Evolutionary conservation across 2,797 vertebrate genomes (phyloP).

Genomic region (Bradypus variegatus): DNA sequence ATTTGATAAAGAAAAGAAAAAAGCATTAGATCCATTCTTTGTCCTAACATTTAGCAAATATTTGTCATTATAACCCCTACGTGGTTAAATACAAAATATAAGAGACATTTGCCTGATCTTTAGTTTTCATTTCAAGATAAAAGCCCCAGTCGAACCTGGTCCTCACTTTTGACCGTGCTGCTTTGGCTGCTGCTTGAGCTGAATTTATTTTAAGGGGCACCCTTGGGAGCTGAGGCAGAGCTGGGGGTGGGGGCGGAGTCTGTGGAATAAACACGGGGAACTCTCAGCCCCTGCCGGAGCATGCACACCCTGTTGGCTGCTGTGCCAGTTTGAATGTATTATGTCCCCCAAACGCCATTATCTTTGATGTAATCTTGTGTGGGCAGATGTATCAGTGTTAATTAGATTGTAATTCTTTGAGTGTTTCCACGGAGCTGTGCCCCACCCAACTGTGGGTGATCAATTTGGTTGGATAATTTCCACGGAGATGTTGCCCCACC

Average conservation of each 20-base stretch:
- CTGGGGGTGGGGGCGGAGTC: neutral
- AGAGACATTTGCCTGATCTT: neutral
- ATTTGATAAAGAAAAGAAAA: neutral
- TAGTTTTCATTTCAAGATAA: neutral
- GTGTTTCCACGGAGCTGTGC: no score
- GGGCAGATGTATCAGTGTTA: no score
- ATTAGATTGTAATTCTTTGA: no score
- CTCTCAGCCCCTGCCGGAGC: no score
- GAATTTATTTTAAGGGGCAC: neutral
- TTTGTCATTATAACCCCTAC: neutral
- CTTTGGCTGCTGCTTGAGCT: neutral
- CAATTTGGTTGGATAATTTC: no score
- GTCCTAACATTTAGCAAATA: neutral
- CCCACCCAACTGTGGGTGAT: no score
- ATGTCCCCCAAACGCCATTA: no score
- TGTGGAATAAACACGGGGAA: no score
- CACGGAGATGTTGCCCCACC: no score
- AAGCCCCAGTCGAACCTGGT: neutral
- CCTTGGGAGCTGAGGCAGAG: neutral
- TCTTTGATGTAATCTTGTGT: no score
- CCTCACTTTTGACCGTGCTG: neutral
- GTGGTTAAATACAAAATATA: neutral
- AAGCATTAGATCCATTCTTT: conserved; percentile 1
- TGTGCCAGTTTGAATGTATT: neutral
- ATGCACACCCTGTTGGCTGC: neutral